Percentiles rank a stretch among this genome's conserved stretches.
Conservation (phyloP, 2,797 vertebrate genomes). For the Malacoctenus gilli region DNA sequence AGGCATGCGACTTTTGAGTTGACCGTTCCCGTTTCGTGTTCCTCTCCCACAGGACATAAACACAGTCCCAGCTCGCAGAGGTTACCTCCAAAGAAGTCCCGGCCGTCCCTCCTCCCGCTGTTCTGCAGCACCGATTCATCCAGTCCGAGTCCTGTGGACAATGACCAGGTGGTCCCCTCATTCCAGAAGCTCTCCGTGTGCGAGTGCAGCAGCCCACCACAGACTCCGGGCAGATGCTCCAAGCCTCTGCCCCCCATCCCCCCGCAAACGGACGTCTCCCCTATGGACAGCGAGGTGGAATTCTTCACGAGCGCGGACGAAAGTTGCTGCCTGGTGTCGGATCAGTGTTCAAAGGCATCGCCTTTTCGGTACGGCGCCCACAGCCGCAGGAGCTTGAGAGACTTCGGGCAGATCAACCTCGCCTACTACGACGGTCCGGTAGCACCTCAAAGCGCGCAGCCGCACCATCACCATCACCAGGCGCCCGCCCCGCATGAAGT, state of each 20-base stretch:
- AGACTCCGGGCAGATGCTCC: slow-evolving; percentile 83
- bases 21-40: background rate
- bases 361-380: slow-evolving; percentile 80
- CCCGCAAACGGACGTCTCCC: slow-evolving; percentile 70
- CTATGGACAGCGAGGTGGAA: slow-evolving; percentile 89
- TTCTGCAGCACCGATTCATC: slow-evolving; percentile 70
- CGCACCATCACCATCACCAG: slow-evolving; percentile 57
- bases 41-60: slow-evolving; percentile 74
- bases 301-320: slow-evolving; percentile 89
- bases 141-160: slow-evolving; percentile 74
- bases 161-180: slow-evolving; percentile 82
- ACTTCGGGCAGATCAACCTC: slow-evolving; percentile 91
- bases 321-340: slow-evolving; percentile 76
- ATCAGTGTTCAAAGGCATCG: slow-evolving; percentile 70
- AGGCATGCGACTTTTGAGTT: no score
- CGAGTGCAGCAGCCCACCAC: slow-evolving; percentile 82
- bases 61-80: slow-evolving; percentile 79
- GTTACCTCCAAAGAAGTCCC: slow-evolving; percentile 79
- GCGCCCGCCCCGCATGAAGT: slow-evolving; percentile 65
- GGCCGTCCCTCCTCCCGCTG: slow-evolving; percentile 77
- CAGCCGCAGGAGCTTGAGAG: slow-evolving; percentile 87
- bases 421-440: slow-evolving; percentile 89
- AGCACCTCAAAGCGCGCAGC: slow-evolving; percentile 53
- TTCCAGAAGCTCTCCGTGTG: slow-evolving; percentile 87
- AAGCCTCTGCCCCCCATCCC: slow-evolving; percentile 91